Conservation (phyloP, 2,888 invertebrate species). For the Eucera pruinosa region DNA sequence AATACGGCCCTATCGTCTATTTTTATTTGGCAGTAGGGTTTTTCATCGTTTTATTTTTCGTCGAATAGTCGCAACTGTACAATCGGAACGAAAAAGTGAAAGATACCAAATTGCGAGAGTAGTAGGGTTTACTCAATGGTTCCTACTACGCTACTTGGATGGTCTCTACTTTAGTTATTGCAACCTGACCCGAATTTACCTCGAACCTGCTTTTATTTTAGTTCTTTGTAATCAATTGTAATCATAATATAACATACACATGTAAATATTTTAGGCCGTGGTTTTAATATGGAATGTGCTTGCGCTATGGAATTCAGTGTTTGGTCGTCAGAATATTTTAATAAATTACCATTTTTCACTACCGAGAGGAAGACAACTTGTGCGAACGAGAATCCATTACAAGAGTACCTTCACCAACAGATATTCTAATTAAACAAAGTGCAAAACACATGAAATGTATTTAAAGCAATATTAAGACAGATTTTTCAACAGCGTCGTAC, state of each 20-base stretch:
- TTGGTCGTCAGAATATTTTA: constrained; percentile 72
- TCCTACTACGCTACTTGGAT: too few relatives aligned
- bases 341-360: constrained; percentile 76
- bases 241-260: not conserved
- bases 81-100: too few relatives aligned
- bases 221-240: too few relatives aligned
- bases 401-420: constrained; percentile 67
- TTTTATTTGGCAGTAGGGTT: too few relatives aligned
- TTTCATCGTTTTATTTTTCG: too few relatives aligned
- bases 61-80: too few relatives aligned
- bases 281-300: constrained; percentile 81
- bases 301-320: constrained; percentile 82
- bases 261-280: constrained; percentile 61
- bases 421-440: constrained; percentile 6
- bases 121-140: too few relatives aligned
- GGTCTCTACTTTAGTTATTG: too few relatives aligned
- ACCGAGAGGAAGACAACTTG: constrained; percentile 72
- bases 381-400: constrained; percentile 76
- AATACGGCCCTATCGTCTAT: too few relatives aligned
- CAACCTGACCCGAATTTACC: too few relatives aligned
- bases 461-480: not conserved
- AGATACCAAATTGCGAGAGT: too few relatives aligned
- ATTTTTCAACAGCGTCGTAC: not conserved
- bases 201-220: too few relatives aligned
- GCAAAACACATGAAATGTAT: constrained; percentile 1